phyloP scores from a whole-genome alignment of 2,888 invertebrate genomes.

The Clistopyga incitator region DNA sequence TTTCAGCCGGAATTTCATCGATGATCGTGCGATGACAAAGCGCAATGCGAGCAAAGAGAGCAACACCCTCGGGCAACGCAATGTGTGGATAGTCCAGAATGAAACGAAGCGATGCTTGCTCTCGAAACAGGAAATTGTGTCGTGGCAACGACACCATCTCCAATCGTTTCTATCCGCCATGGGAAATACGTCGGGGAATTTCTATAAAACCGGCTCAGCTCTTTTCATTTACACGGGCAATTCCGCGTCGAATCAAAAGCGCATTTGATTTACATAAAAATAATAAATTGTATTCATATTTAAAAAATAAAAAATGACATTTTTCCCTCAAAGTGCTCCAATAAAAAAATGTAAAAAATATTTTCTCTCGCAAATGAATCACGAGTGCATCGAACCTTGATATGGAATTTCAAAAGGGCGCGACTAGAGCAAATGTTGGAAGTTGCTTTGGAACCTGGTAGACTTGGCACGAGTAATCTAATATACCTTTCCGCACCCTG shows the following conservation, averaged over 20 bases:
- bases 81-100: neutral
- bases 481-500: neutral
- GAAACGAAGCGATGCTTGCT: neutral
- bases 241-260: neutral
- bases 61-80: neutral
- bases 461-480: slow-evolving; percentile 15
- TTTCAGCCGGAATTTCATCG: slow-evolving; percentile 23
- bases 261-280: neutral
- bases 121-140: slow-evolving; percentile 54
- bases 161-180: neutral
- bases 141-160: slow-evolving; percentile 27
- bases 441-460: slow-evolving; percentile 28
- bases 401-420: neutral
- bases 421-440: slow-evolving; percentile 6
- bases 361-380: too few relatives aligned
- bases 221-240: neutral
- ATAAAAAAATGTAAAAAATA: too few relatives aligned
- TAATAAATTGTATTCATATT: too few relatives aligned
- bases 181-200: neutral
- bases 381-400: neutral
- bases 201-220: neutral
- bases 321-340: too few relatives aligned
- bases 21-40: slow-evolving; percentile 2
- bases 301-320: too few relatives aligned
- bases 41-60: neutral